Percentiles rank a stretch among this genome's conserved stretches.
These are phyloP conservation scores for Drosophila willistoni DNA, from an alignment of 1,140 invertebrate genomes.

Conservation along the genomic window DNA sequence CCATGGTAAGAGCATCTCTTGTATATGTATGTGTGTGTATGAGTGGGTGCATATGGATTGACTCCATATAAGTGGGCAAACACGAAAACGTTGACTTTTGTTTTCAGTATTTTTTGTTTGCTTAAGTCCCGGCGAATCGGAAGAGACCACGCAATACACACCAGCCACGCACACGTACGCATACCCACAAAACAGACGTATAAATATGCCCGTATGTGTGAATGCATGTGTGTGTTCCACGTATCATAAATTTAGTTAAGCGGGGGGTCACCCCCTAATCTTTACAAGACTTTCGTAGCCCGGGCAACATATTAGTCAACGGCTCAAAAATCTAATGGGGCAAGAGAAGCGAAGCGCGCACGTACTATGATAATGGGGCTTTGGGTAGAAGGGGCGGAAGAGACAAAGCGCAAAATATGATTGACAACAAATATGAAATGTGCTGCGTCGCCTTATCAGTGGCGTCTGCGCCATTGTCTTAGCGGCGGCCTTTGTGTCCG, in stretches of 20 bases:
- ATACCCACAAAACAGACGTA: neutral
- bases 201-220: neutral
- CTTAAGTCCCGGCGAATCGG: neutral
- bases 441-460: conserved; percentile 30
- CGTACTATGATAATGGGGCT: conserved; percentile 50
- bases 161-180: conserved; percentile 7
- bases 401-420: conserved; percentile 23
- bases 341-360: conserved; percentile 28
- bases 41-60: neutral
- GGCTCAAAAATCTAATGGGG: neutral
- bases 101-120: neutral
- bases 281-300: neutral
- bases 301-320: neutral
- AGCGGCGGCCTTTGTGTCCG: neutral
- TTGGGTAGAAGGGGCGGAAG: conserved; percentile 18
- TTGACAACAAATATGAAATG: conserved; percentile 48
- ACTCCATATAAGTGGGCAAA: neutral
- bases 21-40: neutral
- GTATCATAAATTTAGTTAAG: conserved; percentile 18
- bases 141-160: conserved; percentile 13
- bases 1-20: conserved; percentile 86
- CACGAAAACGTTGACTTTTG: neutral
- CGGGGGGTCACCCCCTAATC: neutral
- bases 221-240: conserved; percentile 4
- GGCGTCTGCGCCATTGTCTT: conserved; percentile 18